phyloP scores from a whole-genome alignment of 2,888 invertebrate genomes.

The Calameuta filiformis region DNA sequence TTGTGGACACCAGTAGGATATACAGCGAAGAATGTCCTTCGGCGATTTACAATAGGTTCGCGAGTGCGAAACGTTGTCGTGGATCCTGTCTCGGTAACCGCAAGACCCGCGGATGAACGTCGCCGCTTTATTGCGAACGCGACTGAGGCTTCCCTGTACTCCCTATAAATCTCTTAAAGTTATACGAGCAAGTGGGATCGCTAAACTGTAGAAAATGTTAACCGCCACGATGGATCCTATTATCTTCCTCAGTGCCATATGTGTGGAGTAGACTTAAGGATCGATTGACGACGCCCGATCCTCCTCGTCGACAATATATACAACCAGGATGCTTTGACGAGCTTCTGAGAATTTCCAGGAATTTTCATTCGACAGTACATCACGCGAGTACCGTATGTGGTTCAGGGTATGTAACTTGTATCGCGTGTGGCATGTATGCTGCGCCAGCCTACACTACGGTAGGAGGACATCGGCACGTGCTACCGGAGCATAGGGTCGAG shows the following conservation, averaged over 20 bases:
- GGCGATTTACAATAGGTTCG: not conserved
- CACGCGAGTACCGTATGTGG: not conserved
- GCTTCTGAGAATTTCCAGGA: not conserved
- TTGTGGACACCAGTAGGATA: not conserved
- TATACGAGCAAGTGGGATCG: not conserved
- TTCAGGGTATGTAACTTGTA: not conserved
- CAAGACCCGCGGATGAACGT: not conserved
- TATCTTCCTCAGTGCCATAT: not conserved
- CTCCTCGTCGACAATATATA: too few species aligned
- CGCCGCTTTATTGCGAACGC: not conserved
- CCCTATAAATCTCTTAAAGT: not conserved
- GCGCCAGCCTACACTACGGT: constrained; percentile 11
- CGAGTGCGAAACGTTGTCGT: not conserved
- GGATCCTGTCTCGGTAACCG: not conserved
- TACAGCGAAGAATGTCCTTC: not conserved
- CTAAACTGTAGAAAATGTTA: not conserved
- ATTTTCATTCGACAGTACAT: not conserved
- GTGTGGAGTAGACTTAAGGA: not conserved
- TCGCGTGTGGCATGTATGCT: constrained; percentile 2
- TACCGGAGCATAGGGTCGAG: constrained; percentile 35
- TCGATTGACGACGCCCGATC: not conserved
- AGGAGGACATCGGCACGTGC: constrained; percentile 57
- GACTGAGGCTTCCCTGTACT: not conserved
- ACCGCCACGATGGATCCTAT: not conserved
- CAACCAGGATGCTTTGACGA: not conserved